phyloP scores from a whole-genome alignment of 2,888 invertebrate genomes.

The Onthophagus sagittarius region DNA sequence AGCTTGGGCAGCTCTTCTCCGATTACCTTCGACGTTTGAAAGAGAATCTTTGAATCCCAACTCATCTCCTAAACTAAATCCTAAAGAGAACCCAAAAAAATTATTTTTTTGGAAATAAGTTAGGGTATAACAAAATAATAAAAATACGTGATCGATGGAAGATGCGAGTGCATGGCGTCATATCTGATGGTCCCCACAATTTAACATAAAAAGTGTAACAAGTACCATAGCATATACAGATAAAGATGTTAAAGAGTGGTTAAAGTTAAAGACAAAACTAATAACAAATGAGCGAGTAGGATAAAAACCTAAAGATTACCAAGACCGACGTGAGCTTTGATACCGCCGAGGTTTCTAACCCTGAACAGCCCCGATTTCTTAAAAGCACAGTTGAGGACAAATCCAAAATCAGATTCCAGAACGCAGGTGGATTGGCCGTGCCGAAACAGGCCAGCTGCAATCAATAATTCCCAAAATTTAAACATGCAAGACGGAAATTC shows the following conservation, averaged over 20 bases:
- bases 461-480: conserved; percentile 36
- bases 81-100: conserved; percentile 45
- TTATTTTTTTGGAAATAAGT: not conserved
- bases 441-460: conserved; percentile 59
- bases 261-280: not conserved
- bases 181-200: not conserved
- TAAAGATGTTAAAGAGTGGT: not conserved
- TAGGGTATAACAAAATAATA: not conserved
- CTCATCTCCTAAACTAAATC: conserved; percentile 83
- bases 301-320: conserved; percentile 57
- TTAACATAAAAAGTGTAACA: not conserved
- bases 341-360: conserved; percentile 84
- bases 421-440: conserved; percentile 76
- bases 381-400: conserved; percentile 88
- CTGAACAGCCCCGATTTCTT: conserved; percentile 88
- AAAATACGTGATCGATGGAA: not conserved
- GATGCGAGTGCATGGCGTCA: not conserved
- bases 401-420: conserved; percentile 84
- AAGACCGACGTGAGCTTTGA: conserved; percentile 86
- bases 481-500: not conserved
- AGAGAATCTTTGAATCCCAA: conserved; percentile 80
- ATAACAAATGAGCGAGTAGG: conserved; percentile 1
- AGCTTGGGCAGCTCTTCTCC: conserved; percentile 52
- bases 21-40: conserved; percentile 70
- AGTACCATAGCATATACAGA: not conserved